phyloP scores from a whole-genome alignment of 2,797 vertebrate genomes.

The Etheostoma perlongum region DNA sequence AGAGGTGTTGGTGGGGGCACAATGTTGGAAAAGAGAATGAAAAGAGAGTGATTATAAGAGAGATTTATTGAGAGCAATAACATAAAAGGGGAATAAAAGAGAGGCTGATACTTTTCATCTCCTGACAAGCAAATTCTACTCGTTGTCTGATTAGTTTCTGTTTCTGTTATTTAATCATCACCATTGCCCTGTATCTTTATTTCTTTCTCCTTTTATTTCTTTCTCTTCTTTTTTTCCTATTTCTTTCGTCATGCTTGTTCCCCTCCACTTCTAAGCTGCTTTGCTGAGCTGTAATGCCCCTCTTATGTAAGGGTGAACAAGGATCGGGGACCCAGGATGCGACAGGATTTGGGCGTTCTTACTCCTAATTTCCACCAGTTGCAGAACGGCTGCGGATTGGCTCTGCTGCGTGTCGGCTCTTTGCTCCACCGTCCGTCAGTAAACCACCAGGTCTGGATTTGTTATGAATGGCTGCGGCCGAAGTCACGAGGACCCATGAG shows the following conservation, averaged over 20 bases:
- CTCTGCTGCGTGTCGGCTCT: no score
- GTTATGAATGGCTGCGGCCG: no score
- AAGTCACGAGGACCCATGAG: no score
- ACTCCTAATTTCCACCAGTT: no score
- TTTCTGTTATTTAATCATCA: conserved; percentile 38
- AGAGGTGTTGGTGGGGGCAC: neutral
- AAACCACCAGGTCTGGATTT: no score
- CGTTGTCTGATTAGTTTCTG: conserved; percentile 33
- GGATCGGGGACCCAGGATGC: conserved; percentile 35
- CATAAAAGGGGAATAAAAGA: conserved; percentile 30
- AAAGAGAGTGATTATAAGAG: neutral
- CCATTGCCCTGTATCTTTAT: neutral
- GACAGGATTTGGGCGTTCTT: conserved; percentile 60
- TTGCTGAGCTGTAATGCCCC: conserved; percentile 50
- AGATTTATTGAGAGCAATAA: conserved; percentile 2
- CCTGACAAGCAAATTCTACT: conserved; percentile 42
- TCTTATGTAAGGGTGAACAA: conserved; percentile 33
- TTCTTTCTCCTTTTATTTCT: conserved; percentile 15
- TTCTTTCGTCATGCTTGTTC: conserved; percentile 36
- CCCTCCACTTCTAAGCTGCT: conserved; percentile 46
- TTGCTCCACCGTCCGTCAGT: no score
- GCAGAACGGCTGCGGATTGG: no score
- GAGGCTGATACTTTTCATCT: conserved; percentile 27
- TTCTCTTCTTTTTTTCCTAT: conserved; percentile 16
- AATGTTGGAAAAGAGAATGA: neutral